Evolutionary conservation across 2,113 vertebrate genomes (phyloP), one percentile per base, ranked within the genome.

Genomic region (Himantopus leucocephalus): DNA sequence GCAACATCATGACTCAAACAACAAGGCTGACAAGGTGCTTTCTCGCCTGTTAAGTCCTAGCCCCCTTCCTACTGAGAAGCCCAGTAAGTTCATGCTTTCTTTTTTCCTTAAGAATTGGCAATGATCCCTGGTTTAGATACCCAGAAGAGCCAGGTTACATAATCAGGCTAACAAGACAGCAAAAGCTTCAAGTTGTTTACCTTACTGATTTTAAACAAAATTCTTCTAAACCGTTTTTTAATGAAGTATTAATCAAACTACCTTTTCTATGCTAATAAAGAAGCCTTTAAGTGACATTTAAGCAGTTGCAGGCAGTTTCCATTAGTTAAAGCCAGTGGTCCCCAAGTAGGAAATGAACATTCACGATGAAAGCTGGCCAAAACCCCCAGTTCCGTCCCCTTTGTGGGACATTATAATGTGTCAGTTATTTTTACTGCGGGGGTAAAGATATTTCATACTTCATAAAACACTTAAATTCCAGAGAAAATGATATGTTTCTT

Each of bases 401-500:
- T 0, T 55, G 37, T 58, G 14, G 37, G 37, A 16, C n/a, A 72
- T 29, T n/a, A 48, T 20, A 41, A 77, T 6, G 3, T 2, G 4
- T 24, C 34, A 41, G 34, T 34, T 76, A 26, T 4, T 85, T 88
- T 55, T 52, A 72, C 29, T 16, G 22, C 17, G 24, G 9, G 6
- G 15, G 2, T 72, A 79, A 56, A 34, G 52, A 47, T 18, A 72
- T 63, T 20, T 88, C 24, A 81, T 10, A 37, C 16, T 29, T 30
- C 19, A 52, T 0, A 21, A 15, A 85, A 53, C 6, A 30, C 5
- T 37, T 20, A 64, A 26, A 64, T 26, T 50, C 11, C 8, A 43
- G 7, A 24, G 29, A 92, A 82, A 66, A 74, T 4, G 0, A 6
- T 11, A 0, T 13, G 30, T 35, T 77, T 74, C 6, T 56, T 85